These are phyloP conservation scores for Heliconius hewitsoni DNA, from an alignment of 1,140 invertebrate species.

Conservation along the genomic window DNA sequence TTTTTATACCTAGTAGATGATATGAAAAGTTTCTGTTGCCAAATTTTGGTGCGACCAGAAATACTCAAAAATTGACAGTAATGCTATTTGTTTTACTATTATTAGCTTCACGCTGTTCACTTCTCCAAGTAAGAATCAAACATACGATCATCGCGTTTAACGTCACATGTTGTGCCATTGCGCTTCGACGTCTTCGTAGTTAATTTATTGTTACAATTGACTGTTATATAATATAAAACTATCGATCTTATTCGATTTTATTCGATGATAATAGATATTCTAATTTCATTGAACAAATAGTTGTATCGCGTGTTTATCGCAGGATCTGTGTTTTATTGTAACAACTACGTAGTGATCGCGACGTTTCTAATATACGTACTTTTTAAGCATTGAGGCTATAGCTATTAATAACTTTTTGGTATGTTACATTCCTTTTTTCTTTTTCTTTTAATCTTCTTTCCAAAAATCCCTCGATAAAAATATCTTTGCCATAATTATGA, in stretches of 20 bases:
- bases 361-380: slow-evolving; percentile 4
- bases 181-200: too few relatives aligned
- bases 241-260: background rate
- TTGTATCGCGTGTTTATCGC: slow-evolving; percentile 34
- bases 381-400: background rate
- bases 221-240: background rate
- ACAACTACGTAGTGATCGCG: background rate
- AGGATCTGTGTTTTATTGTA: slow-evolving; percentile 17
- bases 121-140: too few relatives aligned
- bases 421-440: background rate
- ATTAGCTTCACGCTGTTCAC: too few relatives aligned
- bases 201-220: background rate
- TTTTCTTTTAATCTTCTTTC: background rate
- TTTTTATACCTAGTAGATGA: too few relatives aligned
- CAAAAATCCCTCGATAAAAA: too few relatives aligned
- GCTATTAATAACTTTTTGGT: background rate
- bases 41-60: too few relatives aligned
- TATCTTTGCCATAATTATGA: background rate
- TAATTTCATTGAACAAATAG: slow-evolving; percentile 37
- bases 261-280: background rate
- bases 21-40: too few relatives aligned
- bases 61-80: too few relatives aligned
- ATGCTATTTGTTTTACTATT: too few relatives aligned
- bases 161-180: too few relatives aligned
- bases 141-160: too few relatives aligned